Evolutionary conservation across 2,797 vertebrate genomes (phyloP).

Genomic region (Rhincodon typus): DNA sequence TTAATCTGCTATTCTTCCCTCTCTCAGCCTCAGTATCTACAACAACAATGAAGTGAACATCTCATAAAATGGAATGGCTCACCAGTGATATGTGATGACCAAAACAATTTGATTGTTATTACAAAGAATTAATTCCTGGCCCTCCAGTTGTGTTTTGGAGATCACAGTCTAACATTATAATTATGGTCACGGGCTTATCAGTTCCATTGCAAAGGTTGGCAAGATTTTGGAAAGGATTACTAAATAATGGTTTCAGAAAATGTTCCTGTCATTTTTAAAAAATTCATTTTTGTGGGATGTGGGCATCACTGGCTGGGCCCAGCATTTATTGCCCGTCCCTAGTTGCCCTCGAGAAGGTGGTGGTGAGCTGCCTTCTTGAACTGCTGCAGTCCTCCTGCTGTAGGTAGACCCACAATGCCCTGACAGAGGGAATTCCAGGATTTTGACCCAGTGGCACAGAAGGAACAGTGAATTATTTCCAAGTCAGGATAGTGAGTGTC

Average conservation of each 20-base stretch:
- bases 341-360: too few relatives aligned
- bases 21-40: background rate
- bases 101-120: background rate
- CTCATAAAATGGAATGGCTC: background rate
- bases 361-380: too few relatives aligned
- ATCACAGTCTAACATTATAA: background rate
- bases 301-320: too few relatives aligned
- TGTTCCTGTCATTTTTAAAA: background rate
- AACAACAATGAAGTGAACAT: background rate
- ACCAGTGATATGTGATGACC: background rate
- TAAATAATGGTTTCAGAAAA: background rate
- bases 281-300: too few relatives aligned
- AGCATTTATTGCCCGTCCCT: too few relatives aligned
- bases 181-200: background rate
- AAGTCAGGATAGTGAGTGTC: too few relatives aligned
- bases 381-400: too few relatives aligned
- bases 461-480: too few relatives aligned
- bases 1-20: too few relatives aligned
- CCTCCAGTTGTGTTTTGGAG: background rate
- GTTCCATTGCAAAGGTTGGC: background rate
- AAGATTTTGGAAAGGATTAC: background rate
- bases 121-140: background rate
- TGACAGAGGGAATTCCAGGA: too few relatives aligned
- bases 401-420: too few relatives aligned
- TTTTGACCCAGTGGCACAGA: too few relatives aligned